phyloP scores from a whole-genome alignment of 2,888 invertebrate genomes.

The Plebejus argus region DNA sequence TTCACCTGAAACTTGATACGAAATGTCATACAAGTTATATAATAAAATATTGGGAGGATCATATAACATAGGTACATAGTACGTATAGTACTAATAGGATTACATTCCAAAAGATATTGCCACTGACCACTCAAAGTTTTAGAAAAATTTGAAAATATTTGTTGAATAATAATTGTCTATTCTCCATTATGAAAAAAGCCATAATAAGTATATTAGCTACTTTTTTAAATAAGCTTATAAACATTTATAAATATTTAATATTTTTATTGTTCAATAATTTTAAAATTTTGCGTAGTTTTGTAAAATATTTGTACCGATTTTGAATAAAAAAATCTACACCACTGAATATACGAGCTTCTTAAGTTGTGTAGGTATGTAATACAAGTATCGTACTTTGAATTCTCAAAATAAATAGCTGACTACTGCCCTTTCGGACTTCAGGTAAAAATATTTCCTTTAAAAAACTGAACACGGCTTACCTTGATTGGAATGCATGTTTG shows the following conservation, averaged over 20 bases:
- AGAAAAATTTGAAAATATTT: neutral
- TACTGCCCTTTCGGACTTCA: slow-evolving; percentile 6
- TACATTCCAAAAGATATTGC: neutral
- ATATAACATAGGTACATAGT: slow-evolving; percentile 11
- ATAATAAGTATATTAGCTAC: too few relatives aligned
- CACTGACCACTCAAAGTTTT: neutral
- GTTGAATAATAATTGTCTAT: too few relatives aligned
- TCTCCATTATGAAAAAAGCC: too few relatives aligned
- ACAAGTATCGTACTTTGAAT: neutral
- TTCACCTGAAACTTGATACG: slow-evolving; percentile 1
- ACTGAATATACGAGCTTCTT: too few relatives aligned
- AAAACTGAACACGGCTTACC: slow-evolving; percentile 6
- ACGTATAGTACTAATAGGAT: neutral
- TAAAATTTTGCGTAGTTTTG: too few relatives aligned
- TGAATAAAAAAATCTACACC: too few relatives aligned
- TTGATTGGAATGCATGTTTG: neutral
- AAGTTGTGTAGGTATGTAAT: too few relatives aligned
- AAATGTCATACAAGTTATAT: neutral
- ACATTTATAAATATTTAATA: too few relatives aligned
- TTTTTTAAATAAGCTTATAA: too few relatives aligned
- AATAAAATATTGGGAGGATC: slow-evolving; percentile 9
- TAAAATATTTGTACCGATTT: too few relatives aligned
- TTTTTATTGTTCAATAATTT: too few relatives aligned
- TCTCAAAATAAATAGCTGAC: slow-evolving; percentile 18
- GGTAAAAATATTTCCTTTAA: slow-evolving; percentile 17